Evolutionary conservation across 2,113 vertebrate species (phyloP).

Genomic region (Promerops cafer): DNA sequence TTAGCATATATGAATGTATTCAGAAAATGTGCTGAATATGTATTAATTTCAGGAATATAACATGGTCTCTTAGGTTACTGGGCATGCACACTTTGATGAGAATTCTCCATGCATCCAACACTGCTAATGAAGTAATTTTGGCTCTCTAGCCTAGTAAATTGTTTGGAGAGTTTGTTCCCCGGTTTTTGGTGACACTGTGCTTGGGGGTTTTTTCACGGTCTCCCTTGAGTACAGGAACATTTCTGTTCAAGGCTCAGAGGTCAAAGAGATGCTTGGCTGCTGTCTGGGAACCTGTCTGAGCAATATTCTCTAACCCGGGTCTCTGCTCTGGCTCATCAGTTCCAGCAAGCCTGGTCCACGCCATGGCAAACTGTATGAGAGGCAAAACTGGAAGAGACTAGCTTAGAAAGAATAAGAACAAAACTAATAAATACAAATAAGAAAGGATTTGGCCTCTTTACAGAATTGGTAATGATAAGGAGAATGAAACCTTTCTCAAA

Average conservation of each 20-base stretch:
- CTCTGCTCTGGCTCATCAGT: neutral
- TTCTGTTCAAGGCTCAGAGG: neutral
- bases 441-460: neutral
- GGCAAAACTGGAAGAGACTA: neutral
- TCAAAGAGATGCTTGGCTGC: neutral
- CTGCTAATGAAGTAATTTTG: neutral
- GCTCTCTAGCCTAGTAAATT: neutral
- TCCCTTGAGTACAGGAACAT: neutral
- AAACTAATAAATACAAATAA: neutral
- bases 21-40: neutral
- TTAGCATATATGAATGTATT: neutral
- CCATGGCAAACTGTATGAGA: neutral
- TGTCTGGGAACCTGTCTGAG: neutral
- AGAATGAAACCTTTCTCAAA: neutral
- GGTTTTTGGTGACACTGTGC: rapidly evolving
- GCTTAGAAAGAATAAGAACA: neutral
- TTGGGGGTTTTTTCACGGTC: rapidly evolving
- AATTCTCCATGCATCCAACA: neutral
- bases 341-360: neutral
- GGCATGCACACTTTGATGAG: neutral
- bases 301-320: neutral
- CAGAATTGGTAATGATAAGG: neutral
- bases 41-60: neutral
- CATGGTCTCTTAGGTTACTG: neutral
- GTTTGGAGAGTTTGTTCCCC: neutral